A percentile compares a stretch with the other conserved stretches of the same genome.
phyloP scores from a whole-genome alignment of 2,113 vertebrate species.

The Poeciliopsis retropinna region DNA sequence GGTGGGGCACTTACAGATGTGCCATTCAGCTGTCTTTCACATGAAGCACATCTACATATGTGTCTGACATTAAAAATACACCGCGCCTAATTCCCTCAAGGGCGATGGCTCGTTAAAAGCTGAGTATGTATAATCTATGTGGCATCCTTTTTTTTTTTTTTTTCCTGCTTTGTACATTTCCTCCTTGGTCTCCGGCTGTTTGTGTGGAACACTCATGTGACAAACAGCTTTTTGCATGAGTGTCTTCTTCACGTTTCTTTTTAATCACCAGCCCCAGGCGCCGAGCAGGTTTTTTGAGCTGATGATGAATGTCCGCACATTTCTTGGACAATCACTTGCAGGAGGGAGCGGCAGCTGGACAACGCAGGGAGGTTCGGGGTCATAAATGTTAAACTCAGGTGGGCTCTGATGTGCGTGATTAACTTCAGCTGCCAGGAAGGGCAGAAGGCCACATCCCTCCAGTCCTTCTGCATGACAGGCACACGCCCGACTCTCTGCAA shows the following conservation, averaged over 20 bases:
- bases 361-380: conserved; percentile 33
- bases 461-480: conserved; percentile 48
- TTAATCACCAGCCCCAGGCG: conserved; percentile 8
- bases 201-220: not conserved
- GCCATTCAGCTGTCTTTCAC: conserved; percentile 14
- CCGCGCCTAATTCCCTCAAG: conserved; percentile 39
- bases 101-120: conserved; percentile 55
- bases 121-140: conserved; percentile 5
- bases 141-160: not conserved
- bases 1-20: conserved; percentile 19
- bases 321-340: conserved; percentile 7
- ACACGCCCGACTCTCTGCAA: conserved; percentile 40
- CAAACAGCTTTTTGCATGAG: conserved; percentile 9
- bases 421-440: conserved; percentile 65
- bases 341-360: conserved; percentile 29
- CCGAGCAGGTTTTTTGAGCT: conserved; percentile 1
- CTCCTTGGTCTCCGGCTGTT: conserved; percentile 8
- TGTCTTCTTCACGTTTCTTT: conserved; percentile 13
- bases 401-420: conserved; percentile 61
- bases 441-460: conserved; percentile 46
- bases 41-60: conserved; percentile 11
- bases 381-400: conserved; percentile 61
- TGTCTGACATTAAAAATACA: conserved; percentile 56
- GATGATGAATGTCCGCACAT: conserved; percentile 5
- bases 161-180: not conserved